Evolutionary conservation across 2,113 vertebrate species (phyloP), one percentile per base, ranked within the genome.

Genomic region (Thamnophis sirtalis): DNA sequence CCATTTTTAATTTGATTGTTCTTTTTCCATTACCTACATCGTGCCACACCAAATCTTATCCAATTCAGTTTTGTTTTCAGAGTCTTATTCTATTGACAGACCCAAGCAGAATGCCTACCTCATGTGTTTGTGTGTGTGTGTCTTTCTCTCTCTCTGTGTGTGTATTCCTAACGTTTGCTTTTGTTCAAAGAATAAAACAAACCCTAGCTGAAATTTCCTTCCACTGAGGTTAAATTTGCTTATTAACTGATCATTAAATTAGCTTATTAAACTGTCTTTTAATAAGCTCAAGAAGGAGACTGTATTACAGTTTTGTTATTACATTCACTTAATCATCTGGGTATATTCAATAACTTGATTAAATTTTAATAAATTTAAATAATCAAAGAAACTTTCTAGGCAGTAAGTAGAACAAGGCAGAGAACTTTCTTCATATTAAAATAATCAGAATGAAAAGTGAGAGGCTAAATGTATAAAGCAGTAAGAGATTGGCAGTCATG

Each of bases 291-390:
- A 87, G 33, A 86, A 50, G n/a, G n/a, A 87, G 68, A 73, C 85
- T 33, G 53, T 87, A 73, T 43, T n/a, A 48, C 26, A 38, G n/a
- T 73, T 87, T 43, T 13, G 5, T 21, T 60, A 24, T 58, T 26
- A 11, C 1, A 9, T 63, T 68, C 17, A 21, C 17, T 80, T 43
- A 80, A 80, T 68, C 51, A 68, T 63, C 19, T 87, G 49, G 49
- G 43, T 49, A 55, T 50, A 80, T 80, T 73, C 50, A 51, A 68
- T 68, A 60, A 49, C 56, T 49, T 55, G 55, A 91, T 43, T 73
- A 92, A 5, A 88, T 56, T 56, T 84, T 22, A 92, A 56, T 73
- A 92, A 17, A 88, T 56, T 56, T 84, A 49, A 92, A 56, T 88
- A 89, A 84, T 50, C 63, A 84, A 28, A 15, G 60, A 88, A 84